Evolutionary conservation across 1,140 invertebrate genomes (phyloP), one percentile per base, ranked within the genome.

Genomic region (Andricus grossulariae): DNA sequence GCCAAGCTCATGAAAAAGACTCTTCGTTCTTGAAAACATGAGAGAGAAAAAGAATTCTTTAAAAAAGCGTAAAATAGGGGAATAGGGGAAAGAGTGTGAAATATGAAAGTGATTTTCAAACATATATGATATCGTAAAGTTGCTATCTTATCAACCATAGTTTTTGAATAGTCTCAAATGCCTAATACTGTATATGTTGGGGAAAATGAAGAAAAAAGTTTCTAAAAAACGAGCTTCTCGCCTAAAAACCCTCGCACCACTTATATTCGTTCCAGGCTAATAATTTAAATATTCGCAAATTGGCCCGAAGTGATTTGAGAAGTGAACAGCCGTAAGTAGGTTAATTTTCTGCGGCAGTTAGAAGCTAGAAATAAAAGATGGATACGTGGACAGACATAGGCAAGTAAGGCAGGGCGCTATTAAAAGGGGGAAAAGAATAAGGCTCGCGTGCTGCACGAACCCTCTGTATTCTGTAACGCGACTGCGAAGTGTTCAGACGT

Each of bases 391-490:
- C 3, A 75, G 25, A 32, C 25, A 32, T 32, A 32, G 4, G 2
- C 25, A 32, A 32, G 25, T 2, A 32, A 32, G 76, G 78, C 75
- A 77, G 52, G 72, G 55, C 39, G 51, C 18, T 21, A 18, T 57
- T 54, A 60, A 13, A 19, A 10, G 54, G 18, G n/a, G 21, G 25
- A 15, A 71, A 50, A 50, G 32, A 21, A 50, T 3, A 57, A 60
- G 3, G 73, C 18, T 75, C 73, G 73, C 73, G 73, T 75, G 73
- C 16, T 66, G 45, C 74, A 60, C 52, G 73, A 52, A 57, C 32
- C 32, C 52, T 45, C 12, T 21, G 18, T 45, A 50, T 19, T 11
- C 12, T 21, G 18, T 45, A 49, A 57, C 50, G 25, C 73, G 32
- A 55, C 74, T 21, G 70, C 50, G 52, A 75, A 50, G 18, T 50